Evolutionary conservation across 2,888 invertebrate genomes (phyloP).

Genomic region (Aporophyla nigra): DNA sequence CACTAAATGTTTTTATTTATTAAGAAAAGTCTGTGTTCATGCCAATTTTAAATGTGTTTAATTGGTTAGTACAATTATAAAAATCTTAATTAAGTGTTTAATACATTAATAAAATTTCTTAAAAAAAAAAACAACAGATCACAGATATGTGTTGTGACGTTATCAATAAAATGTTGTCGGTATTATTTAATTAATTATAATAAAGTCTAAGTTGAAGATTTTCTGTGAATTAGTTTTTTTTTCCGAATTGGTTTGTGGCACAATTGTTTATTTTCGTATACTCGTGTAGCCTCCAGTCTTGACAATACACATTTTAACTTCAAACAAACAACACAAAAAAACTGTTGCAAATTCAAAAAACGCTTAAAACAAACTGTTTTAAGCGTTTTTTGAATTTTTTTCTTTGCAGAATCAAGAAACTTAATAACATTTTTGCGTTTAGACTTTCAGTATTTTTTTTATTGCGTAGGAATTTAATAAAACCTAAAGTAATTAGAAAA

Average conservation of each 20-base stretch:
- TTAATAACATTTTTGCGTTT: neutral
- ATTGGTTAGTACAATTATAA: conserved; percentile 41
- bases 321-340: neutral
- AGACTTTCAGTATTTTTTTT: neutral
- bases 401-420: neutral
- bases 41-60: conserved; percentile 15
- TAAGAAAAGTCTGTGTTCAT: conserved; percentile 16
- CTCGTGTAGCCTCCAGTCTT: conserved; percentile 23
- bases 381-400: too few relatives aligned
- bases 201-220: neutral
- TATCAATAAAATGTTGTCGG: conserved; percentile 39
- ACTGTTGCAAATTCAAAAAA: neutral
- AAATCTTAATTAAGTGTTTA: conserved; percentile 27
- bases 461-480: neutral
- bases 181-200: conserved; percentile 24
- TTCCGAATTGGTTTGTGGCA: neutral
- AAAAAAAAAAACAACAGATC: conserved; percentile 65
- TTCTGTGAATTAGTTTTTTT: neutral
- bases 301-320: neutral
- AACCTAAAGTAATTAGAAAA: conserved; percentile 33
- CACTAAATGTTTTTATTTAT: neutral
- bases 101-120: conserved; percentile 57
- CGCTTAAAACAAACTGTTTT: too few relatives aligned
- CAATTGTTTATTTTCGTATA: neutral
- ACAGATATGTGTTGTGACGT: conserved; percentile 57